These are phyloP conservation scores for Dicaeum eximium DNA, from an alignment of 2,113 vertebrate genomes.

Conservation along the genomic window DNA sequence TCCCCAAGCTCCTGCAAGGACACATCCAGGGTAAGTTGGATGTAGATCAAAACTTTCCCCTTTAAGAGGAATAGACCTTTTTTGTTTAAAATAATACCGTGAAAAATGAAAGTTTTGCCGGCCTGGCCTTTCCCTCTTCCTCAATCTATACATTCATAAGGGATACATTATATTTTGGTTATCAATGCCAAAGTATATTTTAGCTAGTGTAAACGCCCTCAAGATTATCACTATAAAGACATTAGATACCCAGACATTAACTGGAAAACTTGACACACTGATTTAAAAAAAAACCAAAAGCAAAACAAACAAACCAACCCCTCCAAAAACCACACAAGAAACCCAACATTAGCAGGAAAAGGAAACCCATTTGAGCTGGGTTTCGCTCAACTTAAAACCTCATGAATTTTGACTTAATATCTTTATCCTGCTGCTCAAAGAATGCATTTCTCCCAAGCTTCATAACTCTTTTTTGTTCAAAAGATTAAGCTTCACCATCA, in stretches of 20 bases:
- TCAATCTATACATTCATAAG: background rate
- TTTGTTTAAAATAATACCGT: background rate
- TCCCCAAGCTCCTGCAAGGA: background rate
- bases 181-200: background rate
- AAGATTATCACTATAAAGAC: background rate
- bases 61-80: background rate
- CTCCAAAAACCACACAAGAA: background rate
- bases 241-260: background rate
- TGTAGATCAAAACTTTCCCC: too few species aligned
- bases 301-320: background rate
- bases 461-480: background rate
- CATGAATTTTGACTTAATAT: rapidly evolving
- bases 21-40: rapidly evolving
- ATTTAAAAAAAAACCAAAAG: background rate
- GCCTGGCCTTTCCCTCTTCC: background rate
- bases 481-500: background rate
- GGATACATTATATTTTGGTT: background rate
- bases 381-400: background rate
- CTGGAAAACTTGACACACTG: background rate
- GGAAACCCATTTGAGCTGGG: background rate
- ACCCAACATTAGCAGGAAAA: background rate
- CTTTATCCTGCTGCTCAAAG: background rate
- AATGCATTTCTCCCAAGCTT: background rate
- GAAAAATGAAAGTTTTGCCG: background rate
- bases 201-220: background rate